Percentiles rank a stretch among this genome's conserved stretches.
phyloP scores from a whole-genome alignment of 2,113 vertebrate genomes.

The Melanerpes formicivorus region DNA sequence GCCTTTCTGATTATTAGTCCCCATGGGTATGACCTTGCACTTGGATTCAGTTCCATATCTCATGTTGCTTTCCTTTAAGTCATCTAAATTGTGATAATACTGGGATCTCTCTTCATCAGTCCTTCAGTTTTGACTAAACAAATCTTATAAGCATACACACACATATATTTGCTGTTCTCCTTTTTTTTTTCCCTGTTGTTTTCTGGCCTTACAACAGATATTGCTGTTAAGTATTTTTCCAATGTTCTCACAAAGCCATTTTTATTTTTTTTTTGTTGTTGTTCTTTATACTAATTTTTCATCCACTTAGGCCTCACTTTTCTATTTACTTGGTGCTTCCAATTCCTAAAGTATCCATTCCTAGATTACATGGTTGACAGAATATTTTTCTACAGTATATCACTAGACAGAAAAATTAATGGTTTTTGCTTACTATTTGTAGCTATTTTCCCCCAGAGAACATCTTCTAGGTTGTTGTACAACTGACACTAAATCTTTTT shows the following conservation, averaged over 20 bases:
- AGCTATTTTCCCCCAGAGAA: neutral
- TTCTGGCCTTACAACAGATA: neutral
- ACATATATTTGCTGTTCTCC: neutral
- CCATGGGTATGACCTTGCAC: neutral
- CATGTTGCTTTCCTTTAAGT: neutral
- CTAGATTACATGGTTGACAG: neutral
- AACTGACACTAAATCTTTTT: neutral
- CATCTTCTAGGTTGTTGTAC: neutral
- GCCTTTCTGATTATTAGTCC: neutral
- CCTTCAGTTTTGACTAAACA: neutral
- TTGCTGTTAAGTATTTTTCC: neutral
- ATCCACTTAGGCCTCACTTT: neutral
- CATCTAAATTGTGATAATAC: neutral
- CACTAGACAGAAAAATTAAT: neutral
- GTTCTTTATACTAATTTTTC: neutral
- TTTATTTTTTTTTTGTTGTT: neutral
- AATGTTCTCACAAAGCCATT: neutral
- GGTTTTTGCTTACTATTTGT: neutral
- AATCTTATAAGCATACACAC: rapidly evolving
- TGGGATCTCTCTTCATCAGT: neutral
- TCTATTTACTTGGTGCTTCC: neutral
- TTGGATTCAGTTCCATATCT: neutral
- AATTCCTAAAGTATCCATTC: neutral
- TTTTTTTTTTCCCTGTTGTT: neutral
- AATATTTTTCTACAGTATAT: neutral